Conservation (phyloP, 2,797 vertebrate genomes). For the Bovichtus variegatus region DNA sequence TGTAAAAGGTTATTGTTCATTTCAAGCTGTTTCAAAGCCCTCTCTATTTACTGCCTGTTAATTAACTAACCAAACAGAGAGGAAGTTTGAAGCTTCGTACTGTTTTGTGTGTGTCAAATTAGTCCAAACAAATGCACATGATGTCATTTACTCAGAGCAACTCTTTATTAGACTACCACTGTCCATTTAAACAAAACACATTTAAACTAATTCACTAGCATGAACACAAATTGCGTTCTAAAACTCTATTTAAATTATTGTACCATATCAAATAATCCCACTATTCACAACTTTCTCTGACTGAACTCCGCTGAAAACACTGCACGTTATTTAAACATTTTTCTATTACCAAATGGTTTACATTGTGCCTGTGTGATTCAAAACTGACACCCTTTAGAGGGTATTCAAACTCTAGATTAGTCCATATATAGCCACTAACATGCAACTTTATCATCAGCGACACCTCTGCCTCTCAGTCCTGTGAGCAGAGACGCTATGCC, state of each 20-base stretch:
- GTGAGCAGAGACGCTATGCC: constrained; percentile 70
- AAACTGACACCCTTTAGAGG: constrained; percentile 46
- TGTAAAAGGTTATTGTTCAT: constrained; percentile 82
- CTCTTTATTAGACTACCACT: constrained; percentile 64
- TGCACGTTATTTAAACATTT: neutral
- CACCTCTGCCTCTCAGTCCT: constrained; percentile 77
- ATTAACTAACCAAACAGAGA: constrained; percentile 76
- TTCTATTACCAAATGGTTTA: constrained; percentile 28
- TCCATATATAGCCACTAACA: constrained; percentile 79
- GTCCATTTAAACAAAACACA: constrained; percentile 70
- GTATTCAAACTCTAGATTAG: constrained; percentile 65
- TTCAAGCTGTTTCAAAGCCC: constrained; percentile 75
- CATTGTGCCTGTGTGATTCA: constrained; percentile 42
- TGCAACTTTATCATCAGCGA: constrained; percentile 81
- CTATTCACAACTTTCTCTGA: constrained; percentile 18
- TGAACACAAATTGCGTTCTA: constrained; percentile 61
- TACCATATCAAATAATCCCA: constrained; percentile 21
- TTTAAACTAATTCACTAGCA: constrained; percentile 65
- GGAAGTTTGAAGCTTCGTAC: constrained; percentile 70
- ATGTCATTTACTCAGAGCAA: constrained; percentile 71
- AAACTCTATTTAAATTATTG: constrained; percentile 53
- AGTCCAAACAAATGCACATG: constrained; percentile 73
- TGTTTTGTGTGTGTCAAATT: constrained; percentile 71
- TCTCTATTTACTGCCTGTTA: constrained; percentile 76
- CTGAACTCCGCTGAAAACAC: constrained; percentile 19